Evolutionary conservation across 2,797 vertebrate species (phyloP).

Genomic region (Acipenser ruthenus): DNA sequence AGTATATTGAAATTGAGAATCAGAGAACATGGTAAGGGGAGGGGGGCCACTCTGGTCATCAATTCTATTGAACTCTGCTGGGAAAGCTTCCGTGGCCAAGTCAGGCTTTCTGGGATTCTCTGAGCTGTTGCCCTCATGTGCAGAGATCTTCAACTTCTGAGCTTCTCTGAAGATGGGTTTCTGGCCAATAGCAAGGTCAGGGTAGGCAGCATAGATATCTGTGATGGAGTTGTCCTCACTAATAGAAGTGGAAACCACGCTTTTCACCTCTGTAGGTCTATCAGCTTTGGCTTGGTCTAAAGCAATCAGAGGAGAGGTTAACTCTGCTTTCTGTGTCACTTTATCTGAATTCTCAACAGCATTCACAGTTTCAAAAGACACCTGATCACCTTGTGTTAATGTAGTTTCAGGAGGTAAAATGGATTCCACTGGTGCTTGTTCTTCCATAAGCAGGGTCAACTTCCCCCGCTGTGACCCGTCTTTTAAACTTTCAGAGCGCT

Average conservation of each 20-base stretch:
- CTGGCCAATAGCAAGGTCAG: constrained; percentile 64
- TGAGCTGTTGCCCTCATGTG: constrained; percentile 15
- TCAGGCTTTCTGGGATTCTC: constrained; percentile 3
- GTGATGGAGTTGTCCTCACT: constrained; percentile 45
- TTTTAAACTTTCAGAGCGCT: constrained; percentile 8
- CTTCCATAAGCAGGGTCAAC: not conserved
- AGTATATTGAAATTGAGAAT: constrained; percentile 6
- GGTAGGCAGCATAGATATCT: constrained; percentile 58
- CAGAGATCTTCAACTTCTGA: constrained; percentile 8
- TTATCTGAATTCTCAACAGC: not conserved
- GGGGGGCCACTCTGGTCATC: constrained; percentile 37
- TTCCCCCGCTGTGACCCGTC: constrained; percentile 15
- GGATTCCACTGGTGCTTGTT: constrained; percentile 13
- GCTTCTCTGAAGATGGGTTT: constrained; percentile 43
- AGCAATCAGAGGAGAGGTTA: no score
- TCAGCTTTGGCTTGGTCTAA: no score
- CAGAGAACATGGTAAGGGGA: constrained; percentile 40
- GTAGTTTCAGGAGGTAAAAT: constrained; percentile 22
- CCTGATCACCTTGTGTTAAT: constrained; percentile 2
- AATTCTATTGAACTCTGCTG: not conserved
- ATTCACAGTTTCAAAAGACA: constrained; percentile 8
- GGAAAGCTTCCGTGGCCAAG: constrained; percentile 12
- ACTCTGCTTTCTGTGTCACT: constrained; percentile 16
- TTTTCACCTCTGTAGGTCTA: no score
- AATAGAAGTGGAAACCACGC: not conserved